Evolutionary conservation across 2,888 invertebrate genomes (phyloP), one percentile per base, ranked within the genome.

Genomic region (Erebia aethiops): DNA sequence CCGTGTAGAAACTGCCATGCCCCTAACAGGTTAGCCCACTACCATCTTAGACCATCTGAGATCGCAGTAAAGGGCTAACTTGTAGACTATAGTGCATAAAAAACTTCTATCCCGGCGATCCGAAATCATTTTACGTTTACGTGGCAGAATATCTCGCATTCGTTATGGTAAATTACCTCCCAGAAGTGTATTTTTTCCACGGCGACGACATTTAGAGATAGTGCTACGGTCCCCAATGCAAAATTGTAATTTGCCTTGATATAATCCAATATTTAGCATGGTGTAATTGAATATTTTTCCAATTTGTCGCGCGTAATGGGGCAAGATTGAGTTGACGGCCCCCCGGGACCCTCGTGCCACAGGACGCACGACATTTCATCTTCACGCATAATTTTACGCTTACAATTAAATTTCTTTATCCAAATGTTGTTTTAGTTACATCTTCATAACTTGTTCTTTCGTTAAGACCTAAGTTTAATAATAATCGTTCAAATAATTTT

Each of bases 261-360:
- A 92, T 93, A 93, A 93, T 92, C 90, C 90, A 90, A 93, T 93
- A 92, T 92, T 92, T 88, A 90, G 92, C 90, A 86, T 86, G 88
- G 83, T 90, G 91, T 93, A 93, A 93, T 93, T 92, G 92, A 93
- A 93, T 93, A 93, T 93, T 93, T 93, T 93, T 93, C 92, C 93
- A 93, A 93, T 93, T 93, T 93, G 93, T 91, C 90, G 91, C 89
- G 87, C 88, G 91, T 92, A 93, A 93, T 93, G 91, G 92, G 90
- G 89, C 92, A 91, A 92, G 93, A 93, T 93, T 93, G 93, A 92
- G 92, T 92, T 90, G 91, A 89, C 87, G 91, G 87, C 85, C 90
- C 91, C 91, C 82, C 77, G 69, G 75, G 69, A 66, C 71, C 71
- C 70, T 69, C 60, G 68, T 64, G 71, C 64, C 72, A 69, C 69